Base-by-base conservation (phyloP, 2,888 invertebrate genomes). In the Acrobasis suavella region DNA sequence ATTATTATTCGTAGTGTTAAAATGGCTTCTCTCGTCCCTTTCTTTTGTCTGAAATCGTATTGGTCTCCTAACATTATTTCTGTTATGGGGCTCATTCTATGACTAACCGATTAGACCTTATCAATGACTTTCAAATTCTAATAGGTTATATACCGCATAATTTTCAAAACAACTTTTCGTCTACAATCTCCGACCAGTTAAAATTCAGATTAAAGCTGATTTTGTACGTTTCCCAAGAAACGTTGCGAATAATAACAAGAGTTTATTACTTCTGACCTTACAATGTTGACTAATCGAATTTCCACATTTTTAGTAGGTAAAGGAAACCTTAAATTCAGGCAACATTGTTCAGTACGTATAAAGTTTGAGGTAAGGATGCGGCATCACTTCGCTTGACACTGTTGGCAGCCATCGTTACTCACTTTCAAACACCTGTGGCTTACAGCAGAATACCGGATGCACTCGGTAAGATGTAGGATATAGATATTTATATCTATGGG, bases 361-460 rank as follows among this genome's bases (percentile, higher is more conserved):
- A 79, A 80, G 75, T 81, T 81, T 67, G 71, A 67, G 64, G 70
- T 66, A 67, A 62, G 67, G 65, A 72, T 71, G 70, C 70, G 66
- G 64, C 62, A 67, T 67, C 72, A 69, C 72, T 69, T 67, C 73
- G 66, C 71, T 32, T 32, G 32, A 7, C 32, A 7, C 8, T 32
- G 22, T 32, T 32, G 32, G 32, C 73, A 74, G 76, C 76, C 77
- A 82, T 83, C 75, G 78, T 81, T 79, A 80, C 78, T 82, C 80
- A 80, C 75, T 83, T 77, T 56, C 22, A 60, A 75, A 75, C 85
- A 86, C 78, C 84, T 86, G 85, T 60, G 79, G 65, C 73, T 65
- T 55, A 60, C 58, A 12, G 15, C 54, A 14, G 14, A 54, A 7
- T 38, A 54, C 12, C 14, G 14, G 7, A 38, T 37, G 9, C n/a